Evolutionary conservation across 2,888 invertebrate genomes (phyloP).

Genomic region (Ariolimax columbianus): DNA sequence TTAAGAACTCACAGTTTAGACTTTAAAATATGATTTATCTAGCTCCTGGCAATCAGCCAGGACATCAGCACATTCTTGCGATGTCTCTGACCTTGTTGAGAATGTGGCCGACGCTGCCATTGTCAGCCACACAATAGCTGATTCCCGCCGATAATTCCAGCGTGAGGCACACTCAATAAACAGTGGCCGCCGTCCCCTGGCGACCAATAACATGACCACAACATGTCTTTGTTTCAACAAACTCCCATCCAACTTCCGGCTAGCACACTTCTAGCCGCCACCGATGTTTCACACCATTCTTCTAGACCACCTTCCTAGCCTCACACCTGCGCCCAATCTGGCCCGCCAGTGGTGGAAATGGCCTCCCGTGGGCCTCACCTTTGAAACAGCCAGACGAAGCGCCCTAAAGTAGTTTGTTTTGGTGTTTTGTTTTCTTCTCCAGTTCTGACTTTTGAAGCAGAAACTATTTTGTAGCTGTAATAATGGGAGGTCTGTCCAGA

Average conservation of each 20-base stretch:
- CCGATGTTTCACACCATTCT: background rate
- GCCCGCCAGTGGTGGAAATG: conserved; percentile 3
- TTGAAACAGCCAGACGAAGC: conserved; percentile 12
- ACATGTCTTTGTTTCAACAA: conserved; percentile 10
- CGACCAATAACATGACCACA: conserved; percentile 18
- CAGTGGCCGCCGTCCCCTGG: background rate
- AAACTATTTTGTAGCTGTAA: background rate
- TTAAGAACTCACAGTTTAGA: background rate
- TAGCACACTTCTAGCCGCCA: background rate
- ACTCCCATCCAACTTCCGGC: background rate
- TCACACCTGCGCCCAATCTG: conserved; percentile 37
- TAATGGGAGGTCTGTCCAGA: background rate
- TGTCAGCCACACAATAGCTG: background rate
- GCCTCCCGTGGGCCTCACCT: conserved; percentile 24
- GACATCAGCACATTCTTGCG: background rate
- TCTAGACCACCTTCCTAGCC: conserved; percentile 13
- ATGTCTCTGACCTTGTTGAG: background rate
- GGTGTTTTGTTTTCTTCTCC: background rate
- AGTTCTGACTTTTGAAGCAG: conserved; percentile 4
- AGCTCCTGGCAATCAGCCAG: background rate
- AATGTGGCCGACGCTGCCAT: too few species aligned
- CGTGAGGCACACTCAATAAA: background rate
- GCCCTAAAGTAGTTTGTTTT: background rate
- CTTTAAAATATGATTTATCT: background rate
- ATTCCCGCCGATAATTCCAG: background rate